Percentiles rank a stretch among this genome's conserved stretches.
Evolutionary conservation across 2,888 invertebrate species (phyloP).

Genomic region (Chromoteleia sp.): DNA sequence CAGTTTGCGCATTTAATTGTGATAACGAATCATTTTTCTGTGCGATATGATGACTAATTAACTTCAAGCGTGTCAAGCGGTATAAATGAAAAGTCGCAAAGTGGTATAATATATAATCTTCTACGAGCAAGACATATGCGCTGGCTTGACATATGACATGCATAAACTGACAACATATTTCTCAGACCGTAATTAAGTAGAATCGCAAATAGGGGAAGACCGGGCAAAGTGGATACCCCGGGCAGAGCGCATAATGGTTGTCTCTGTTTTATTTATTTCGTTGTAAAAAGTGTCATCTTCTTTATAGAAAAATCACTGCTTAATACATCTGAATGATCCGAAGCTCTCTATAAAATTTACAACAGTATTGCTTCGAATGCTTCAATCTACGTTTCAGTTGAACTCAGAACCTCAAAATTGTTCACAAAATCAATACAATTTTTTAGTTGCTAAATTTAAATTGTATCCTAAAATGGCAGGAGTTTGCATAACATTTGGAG

Average conservation of each 20-base stretch:
- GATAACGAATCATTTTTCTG: constrained; percentile 24
- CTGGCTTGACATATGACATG: constrained; percentile 34
- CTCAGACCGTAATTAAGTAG: constrained; percentile 27
- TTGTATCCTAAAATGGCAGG: too few relatives aligned
- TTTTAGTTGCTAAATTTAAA: too few relatives aligned
- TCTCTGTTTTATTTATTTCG: too few relatives aligned
- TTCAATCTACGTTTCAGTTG: too few relatives aligned
- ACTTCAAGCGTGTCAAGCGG: constrained; percentile 17
- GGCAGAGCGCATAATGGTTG: too few relatives aligned
- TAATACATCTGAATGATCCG: too few relatives aligned
- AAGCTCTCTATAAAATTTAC: too few relatives aligned
- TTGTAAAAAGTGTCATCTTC: too few relatives aligned
- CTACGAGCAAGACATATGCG: constrained; percentile 37
- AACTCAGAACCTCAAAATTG: too few relatives aligned
- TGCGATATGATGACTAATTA: constrained; percentile 30
- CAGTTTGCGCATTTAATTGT: constrained; percentile 3
- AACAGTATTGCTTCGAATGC: too few relatives aligned
- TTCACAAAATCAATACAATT: too few relatives aligned
- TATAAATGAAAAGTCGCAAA: constrained; percentile 37
- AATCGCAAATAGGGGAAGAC: constrained; percentile 6
- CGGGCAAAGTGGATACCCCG: not conserved
- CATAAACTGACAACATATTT: constrained; percentile 41
- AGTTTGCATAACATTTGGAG: not conserved
- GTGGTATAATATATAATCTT: constrained; percentile 37
- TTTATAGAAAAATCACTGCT: too few relatives aligned